Evolutionary conservation across 23 tunicate species (phyloP).

Genomic region (Phallusia fumigata): DNA sequence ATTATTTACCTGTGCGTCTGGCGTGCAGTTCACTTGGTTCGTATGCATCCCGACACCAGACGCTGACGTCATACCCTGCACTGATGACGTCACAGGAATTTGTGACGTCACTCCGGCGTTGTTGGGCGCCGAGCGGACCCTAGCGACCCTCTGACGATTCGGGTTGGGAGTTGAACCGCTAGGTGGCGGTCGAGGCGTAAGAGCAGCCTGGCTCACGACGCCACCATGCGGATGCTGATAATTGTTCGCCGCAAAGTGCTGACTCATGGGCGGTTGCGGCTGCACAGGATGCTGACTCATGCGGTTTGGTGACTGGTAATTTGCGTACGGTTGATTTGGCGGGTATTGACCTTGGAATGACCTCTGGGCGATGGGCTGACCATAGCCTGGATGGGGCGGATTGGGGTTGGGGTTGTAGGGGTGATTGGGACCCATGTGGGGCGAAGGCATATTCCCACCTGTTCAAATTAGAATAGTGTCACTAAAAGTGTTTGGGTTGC

Average conservation of each 20-base stretch:
- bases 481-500: too few species aligned
- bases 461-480: too few species aligned
- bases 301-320: neutral
- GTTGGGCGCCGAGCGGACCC: neutral
- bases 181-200: slow-evolving; percentile 9
- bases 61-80: neutral
- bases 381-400: neutral
- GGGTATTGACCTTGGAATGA: slow-evolving; percentile 3
- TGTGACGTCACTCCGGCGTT: neutral
- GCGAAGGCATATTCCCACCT: neutral
- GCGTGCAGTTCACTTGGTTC: slow-evolving; percentile 22
- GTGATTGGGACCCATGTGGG: neutral
- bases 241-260: neutral
- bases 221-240: slow-evolving; percentile 3
- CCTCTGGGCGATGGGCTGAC: neutral
- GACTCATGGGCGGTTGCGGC: neutral
- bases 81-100: slow-evolving; percentile 7
- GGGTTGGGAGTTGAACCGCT: neutral
- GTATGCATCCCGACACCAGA: slow-evolving; percentile 16
- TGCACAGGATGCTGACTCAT: neutral
- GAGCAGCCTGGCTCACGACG: neutral
- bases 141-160: neutral
- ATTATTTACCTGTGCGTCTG: slow-evolving; percentile 30
- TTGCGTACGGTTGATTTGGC: neutral
- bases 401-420: slow-evolving; percentile 10